Evolutionary conservation across 2,888 invertebrate genomes (phyloP).

Genomic region (Scrobipalpa costella): DNA sequence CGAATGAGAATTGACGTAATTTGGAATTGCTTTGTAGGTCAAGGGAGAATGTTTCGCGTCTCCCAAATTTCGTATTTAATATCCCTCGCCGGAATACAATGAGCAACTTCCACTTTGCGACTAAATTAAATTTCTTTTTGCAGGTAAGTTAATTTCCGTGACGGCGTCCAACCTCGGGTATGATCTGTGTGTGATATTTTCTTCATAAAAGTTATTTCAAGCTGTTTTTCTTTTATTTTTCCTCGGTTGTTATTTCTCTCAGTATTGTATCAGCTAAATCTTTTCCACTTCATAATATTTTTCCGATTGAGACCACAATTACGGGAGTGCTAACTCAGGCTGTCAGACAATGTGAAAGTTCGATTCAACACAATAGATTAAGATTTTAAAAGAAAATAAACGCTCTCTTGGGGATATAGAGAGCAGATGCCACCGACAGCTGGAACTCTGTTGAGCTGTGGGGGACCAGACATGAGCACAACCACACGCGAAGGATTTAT

Average conservation of each 20-base stretch:
- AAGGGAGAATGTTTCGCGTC: slow-evolving; percentile 29
- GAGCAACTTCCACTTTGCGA: slow-evolving; percentile 26
- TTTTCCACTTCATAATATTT: slow-evolving; percentile 23
- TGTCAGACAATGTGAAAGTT: slow-evolving; percentile 40
- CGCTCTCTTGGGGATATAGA: slow-evolving; percentile 48
- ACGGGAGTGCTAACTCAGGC: slow-evolving; percentile 28
- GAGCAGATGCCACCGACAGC: slow-evolving; percentile 52
- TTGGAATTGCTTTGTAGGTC: slow-evolving; percentile 35
- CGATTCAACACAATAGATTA: slow-evolving; percentile 48
- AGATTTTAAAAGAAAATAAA: slow-evolving; percentile 56
- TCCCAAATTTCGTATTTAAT: slow-evolving; percentile 29
- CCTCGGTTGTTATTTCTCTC: not conserved
- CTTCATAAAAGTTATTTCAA: not conserved
- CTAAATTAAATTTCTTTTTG: slow-evolving; percentile 32
- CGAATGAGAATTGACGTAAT: slow-evolving; percentile 37
- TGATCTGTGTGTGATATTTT: slow-evolving; percentile 5
- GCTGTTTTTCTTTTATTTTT: not conserved
- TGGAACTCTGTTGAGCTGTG: slow-evolving; percentile 31
- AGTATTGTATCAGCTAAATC: slow-evolving; percentile 2
- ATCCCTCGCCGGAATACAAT: slow-evolving; percentile 14
- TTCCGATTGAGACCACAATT: slow-evolving; percentile 22
- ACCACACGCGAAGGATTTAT: slow-evolving; percentile 20
- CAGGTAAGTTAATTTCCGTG: slow-evolving; percentile 33
- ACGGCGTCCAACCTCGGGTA: not conserved
- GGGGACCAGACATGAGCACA: slow-evolving; percentile 7